phyloP scores from a whole-genome alignment of 2,797 vertebrate species.

The Leuciscus waleckii region DNA sequence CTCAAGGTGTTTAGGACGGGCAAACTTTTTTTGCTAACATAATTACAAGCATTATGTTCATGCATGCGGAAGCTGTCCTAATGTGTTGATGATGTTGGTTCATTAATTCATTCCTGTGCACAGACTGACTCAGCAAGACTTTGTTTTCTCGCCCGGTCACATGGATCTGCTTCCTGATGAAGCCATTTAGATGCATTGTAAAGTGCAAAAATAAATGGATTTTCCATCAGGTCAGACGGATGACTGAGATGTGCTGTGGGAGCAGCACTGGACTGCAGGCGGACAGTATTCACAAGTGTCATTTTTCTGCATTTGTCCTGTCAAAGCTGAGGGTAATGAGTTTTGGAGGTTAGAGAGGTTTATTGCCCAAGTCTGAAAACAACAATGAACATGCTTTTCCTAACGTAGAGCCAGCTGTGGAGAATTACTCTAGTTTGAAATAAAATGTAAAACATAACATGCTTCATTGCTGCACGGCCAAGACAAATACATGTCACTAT shows the following conservation, averaged over 20 bases:
- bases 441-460: slow-evolving; percentile 1
- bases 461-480: no score
- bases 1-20: neutral
- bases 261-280: slow-evolving; percentile 1
- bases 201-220: slow-evolving; percentile 26
- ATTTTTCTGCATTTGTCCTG: slow-evolving; percentile 31
- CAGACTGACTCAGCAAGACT: neutral
- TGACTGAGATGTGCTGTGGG: neutral
- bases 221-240: slow-evolving; percentile 5
- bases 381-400: neutral
- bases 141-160: slow-evolving; percentile 5
- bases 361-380: neutral
- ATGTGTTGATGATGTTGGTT: slow-evolving; percentile 43
- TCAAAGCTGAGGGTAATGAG: slow-evolving; percentile 27
- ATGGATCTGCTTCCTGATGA: slow-evolving; percentile 31
- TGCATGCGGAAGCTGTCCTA: slow-evolving; percentile 17
- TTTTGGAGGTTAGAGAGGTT: slow-evolving; percentile 20
- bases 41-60: neutral
- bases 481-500: neutral
- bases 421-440: neutral
- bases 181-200: slow-evolving; percentile 25
- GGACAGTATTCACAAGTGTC: slow-evolving; percentile 5
- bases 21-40: neutral
- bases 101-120: slow-evolving; percentile 39
- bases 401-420: neutral